Evolutionary conservation across 2,888 invertebrate genomes (phyloP).

Genomic region (Rhorus exstirpatorius): DNA sequence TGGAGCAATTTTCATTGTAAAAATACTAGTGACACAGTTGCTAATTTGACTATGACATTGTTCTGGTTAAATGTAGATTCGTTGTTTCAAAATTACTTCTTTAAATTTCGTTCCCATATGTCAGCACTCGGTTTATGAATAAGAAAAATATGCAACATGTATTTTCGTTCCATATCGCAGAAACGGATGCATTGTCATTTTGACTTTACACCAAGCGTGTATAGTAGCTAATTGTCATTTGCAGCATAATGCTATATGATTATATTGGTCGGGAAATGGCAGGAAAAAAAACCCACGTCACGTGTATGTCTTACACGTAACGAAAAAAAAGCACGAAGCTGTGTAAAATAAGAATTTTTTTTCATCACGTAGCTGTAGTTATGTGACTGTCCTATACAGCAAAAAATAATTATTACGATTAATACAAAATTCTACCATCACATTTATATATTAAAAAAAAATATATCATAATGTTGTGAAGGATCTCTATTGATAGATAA

Average conservation of each 20-base stretch:
- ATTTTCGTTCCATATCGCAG: neutral
- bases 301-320: conserved; percentile 12
- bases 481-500: no score
- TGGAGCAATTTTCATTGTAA: no score
- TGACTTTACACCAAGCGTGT: conserved; percentile 3
- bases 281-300: conserved; percentile 51
- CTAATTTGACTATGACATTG: no score
- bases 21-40: no score
- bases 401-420: neutral
- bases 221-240: conserved; percentile 21
- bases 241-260: conserved; percentile 46
- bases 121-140: no score
- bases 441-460: no score
- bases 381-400: no score
- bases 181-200: conserved; percentile 33
- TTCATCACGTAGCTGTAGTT: neutral
- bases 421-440: neutral
- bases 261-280: conserved; percentile 8
- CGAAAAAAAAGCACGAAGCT: conserved; percentile 4
- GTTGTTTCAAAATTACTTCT: no score
- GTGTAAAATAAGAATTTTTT: conserved; percentile 7
- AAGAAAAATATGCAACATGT: no score
- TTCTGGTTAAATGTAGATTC: no score
- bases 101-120: no score
- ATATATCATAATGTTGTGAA: no score